These are phyloP conservation scores for Cercopithecus mitis DNA, from an alignment of 2,797 vertebrate species.

Conservation along the genomic window DNA sequence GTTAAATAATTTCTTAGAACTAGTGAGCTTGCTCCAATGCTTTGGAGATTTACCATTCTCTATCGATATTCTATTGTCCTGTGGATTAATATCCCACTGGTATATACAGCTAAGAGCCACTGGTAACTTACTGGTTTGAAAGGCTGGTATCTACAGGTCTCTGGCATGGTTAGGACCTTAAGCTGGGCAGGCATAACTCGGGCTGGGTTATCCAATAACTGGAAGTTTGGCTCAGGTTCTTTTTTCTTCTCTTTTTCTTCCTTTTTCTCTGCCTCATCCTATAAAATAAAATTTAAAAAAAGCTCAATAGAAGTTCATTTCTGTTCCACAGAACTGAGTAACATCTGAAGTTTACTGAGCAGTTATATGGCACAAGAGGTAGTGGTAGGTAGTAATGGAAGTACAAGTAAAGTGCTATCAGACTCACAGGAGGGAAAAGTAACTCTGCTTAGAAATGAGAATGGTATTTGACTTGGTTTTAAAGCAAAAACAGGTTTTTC, in stretches of 20 bases:
- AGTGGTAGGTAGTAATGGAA: not conserved
- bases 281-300: slow-evolving; percentile 58
- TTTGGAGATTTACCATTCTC: not conserved
- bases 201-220: slow-evolving; percentile 96
- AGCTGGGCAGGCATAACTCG: slow-evolving; percentile 98
- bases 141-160: slow-evolving; percentile 96
- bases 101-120: not conserved
- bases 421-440: not conserved
- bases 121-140: slow-evolving; percentile 94
- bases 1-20: not conserved
- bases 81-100: not conserved
- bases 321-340: not conserved
- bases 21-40: not conserved
- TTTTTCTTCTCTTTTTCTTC: slow-evolving; percentile 99
- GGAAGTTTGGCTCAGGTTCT: slow-evolving; percentile 96
- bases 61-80: not conserved
- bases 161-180: slow-evolving; percentile 96
- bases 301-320: not conserved
- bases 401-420: not conserved
- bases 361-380: not conserved
- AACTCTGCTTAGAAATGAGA: not conserved
- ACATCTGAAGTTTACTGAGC: not conserved
- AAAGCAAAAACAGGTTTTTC: not conserved
- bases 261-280: slow-evolving; percentile 91
- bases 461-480: not conserved